These are phyloP conservation scores for Euthynnus affinis DNA, from an alignment of 2,797 vertebrate species.

Conservation along the genomic window DNA sequence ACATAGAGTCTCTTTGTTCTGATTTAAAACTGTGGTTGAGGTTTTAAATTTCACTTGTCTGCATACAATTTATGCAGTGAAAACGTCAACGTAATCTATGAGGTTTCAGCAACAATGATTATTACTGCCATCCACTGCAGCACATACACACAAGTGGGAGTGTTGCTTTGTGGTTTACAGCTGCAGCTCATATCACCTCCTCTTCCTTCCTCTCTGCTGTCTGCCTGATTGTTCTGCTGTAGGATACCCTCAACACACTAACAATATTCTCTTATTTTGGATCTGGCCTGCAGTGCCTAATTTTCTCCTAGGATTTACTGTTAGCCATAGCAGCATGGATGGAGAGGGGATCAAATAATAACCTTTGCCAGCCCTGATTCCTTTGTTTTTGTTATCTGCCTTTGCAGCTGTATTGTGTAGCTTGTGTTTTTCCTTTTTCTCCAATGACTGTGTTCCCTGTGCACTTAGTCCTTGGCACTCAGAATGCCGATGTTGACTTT, in stretches of 20 bases:
- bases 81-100: not conserved
- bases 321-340: too few species aligned
- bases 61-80: not conserved
- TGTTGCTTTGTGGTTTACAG: slow-evolving; percentile 12
- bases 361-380: too few species aligned
- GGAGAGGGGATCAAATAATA: too few species aligned
- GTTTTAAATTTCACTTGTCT: not conserved
- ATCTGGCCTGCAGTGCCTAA: too few species aligned
- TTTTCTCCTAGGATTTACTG: too few species aligned
- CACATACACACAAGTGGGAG: not conserved
- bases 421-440: too few species aligned
- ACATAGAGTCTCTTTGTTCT: not conserved
- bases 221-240: not conserved
- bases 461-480: too few species aligned
- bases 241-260: not conserved
- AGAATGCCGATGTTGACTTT: too few species aligned
- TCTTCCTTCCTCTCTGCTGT: slow-evolving; percentile 45
- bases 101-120: not conserved
- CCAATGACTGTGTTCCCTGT: too few species aligned
- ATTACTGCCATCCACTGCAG: not conserved
- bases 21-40: not conserved
- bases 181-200: slow-evolving; percentile 28
- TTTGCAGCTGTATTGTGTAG: too few species aligned
- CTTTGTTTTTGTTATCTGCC: too few species aligned
- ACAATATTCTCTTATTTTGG: too few species aligned